Evolutionary conservation across 1,140 invertebrate species (phyloP).

Genomic region (Drepana arcuata): DNA sequence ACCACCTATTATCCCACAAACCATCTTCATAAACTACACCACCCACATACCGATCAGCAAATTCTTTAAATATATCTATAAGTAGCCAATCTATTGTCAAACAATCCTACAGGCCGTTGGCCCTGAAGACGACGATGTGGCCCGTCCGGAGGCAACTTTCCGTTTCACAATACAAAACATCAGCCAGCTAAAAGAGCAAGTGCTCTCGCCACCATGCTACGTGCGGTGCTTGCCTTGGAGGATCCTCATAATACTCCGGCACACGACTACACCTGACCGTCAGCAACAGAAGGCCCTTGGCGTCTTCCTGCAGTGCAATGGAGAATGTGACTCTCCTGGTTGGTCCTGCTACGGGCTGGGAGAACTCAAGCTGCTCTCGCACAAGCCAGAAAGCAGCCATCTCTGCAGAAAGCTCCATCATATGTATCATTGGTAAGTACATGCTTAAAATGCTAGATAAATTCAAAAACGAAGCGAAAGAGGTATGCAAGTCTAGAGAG

Average conservation of each 20-base stretch:
- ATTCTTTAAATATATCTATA: too few species aligned
- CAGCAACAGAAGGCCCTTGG: constrained; percentile 84
- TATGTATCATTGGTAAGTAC: constrained; percentile 72
- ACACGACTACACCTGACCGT: constrained; percentile 79
- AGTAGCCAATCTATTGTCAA: too few species aligned
- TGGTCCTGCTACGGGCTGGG: constrained; percentile 98
- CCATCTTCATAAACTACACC: too few species aligned
- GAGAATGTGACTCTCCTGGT: constrained; percentile 91
- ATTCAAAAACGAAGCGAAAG: too few species aligned
- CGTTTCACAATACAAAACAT: constrained; percentile 89
- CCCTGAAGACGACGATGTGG: constrained; percentile 86
- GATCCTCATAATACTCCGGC: constrained; percentile 97
- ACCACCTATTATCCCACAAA: too few species aligned
- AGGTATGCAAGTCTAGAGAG: too few species aligned
- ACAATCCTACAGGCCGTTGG: too few species aligned
- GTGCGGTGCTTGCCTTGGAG: constrained; percentile 98
- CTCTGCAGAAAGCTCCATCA: constrained; percentile 82
- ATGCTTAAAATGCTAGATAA: not conserved
- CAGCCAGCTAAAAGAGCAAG: constrained; percentile 91
- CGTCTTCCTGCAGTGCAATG: constrained; percentile 94
- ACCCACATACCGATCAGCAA: too few species aligned
- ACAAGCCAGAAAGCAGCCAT: constrained; percentile 86
- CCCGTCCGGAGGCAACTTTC: constrained; percentile 94
- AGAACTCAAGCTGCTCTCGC: constrained; percentile 87
- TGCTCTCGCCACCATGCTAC: constrained; percentile 91